Evolutionary conservation across 2,797 vertebrate genomes (phyloP).

Genomic region (Notoglanidium macrostoma): DNA sequence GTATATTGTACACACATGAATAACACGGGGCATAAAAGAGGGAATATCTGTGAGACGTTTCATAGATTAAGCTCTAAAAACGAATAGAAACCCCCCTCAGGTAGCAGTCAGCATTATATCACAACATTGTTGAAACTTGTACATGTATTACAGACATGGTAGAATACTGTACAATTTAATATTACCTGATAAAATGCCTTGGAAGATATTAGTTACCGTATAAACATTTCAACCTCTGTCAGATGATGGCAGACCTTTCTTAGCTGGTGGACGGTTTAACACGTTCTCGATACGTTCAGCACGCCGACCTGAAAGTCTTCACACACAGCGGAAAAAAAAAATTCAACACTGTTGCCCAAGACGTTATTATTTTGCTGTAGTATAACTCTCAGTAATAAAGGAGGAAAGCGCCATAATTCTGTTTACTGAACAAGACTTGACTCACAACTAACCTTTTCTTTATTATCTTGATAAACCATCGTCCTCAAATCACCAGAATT

Average conservation of each 20-base stretch:
- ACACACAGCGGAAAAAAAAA: neutral
- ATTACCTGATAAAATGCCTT: neutral
- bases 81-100: neutral
- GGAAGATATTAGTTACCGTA: neutral
- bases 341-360: neutral
- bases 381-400: neutral
- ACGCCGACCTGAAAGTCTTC: slow-evolving; percentile 95
- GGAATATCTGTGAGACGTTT: neutral
- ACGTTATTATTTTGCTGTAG: neutral
- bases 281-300: slow-evolving; percentile 88
- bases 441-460: too few species aligned
- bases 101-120: neutral
- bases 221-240: too few species aligned
- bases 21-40: neutral
- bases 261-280: slow-evolving; percentile 82
- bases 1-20: neutral
- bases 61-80: neutral
- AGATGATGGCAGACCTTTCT: slow-evolving; percentile 77
- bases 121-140: neutral
- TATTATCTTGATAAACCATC: neutral
- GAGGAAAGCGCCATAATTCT: neutral
- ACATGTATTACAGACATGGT: too few species aligned
- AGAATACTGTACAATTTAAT: too few species aligned
- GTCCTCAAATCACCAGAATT: neutral
- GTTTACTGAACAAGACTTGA: neutral